Conservation (phyloP, 1,140 invertebrate genomes). For the Thrips palmi region DNA sequence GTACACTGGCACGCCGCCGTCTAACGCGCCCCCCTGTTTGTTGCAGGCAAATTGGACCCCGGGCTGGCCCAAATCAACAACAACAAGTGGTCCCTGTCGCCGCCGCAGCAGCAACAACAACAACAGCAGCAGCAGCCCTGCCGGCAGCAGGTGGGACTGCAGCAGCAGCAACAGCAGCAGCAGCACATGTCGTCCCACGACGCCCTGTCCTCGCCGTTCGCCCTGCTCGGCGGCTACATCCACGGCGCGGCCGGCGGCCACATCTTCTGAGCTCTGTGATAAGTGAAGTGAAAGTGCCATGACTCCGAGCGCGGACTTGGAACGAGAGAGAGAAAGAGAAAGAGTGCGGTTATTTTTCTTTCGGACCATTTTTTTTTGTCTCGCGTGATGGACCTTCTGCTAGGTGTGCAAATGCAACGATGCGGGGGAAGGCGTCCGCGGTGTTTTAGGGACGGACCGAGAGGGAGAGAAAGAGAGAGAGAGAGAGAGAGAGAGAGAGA, state of each 20-base stretch:
- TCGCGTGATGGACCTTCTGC: too few species aligned
- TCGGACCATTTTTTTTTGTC: too few species aligned
- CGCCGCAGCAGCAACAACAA: conserved; percentile 9
- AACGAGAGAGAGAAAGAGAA: too few species aligned
- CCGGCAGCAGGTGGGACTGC: conserved; percentile 5
- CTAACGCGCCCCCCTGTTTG: background rate
- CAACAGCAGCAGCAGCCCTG: conserved; percentile 14
- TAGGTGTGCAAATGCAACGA: too few species aligned
- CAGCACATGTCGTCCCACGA: conserved; percentile 11
- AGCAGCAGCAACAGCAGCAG: conserved; percentile 9
- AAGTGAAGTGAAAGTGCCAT: too few species aligned
- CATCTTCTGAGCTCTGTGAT: too few species aligned
- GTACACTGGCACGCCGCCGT: background rate
- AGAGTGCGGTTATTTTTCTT: too few species aligned
- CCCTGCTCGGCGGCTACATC: conserved; percentile 12
- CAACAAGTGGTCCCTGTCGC: conserved; percentile 11
- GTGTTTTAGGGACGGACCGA: too few species aligned
- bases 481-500: too few species aligned
- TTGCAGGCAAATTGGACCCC: conserved; percentile 2
- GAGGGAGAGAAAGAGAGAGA: too few species aligned
- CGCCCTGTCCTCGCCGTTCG: conserved; percentile 10
- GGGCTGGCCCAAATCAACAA: conserved; percentile 2
- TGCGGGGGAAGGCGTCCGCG: too few species aligned
- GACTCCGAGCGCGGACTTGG: too few species aligned
- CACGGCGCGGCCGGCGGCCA: conserved; percentile 10